Percentiles rank a stretch among this genome's conserved stretches.
These are phyloP conservation scores for Oxyscelio sp. DNA, from an alignment of 2,888 invertebrate genomes.

Conservation along the genomic window DNA sequence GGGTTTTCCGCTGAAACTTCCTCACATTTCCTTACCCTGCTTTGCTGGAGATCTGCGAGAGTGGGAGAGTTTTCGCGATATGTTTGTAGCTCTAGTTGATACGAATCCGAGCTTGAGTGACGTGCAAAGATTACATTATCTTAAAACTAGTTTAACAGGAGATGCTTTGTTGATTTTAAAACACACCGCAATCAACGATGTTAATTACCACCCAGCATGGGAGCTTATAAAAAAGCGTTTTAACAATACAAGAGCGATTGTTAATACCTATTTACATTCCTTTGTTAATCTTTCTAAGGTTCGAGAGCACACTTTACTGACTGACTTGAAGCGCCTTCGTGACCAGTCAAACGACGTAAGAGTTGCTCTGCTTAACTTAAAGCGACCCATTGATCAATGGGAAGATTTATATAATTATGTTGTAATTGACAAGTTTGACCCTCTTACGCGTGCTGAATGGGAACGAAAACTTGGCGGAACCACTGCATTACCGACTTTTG, in stretches of 20 bases:
- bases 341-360: not conserved
- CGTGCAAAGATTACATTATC: not conserved
- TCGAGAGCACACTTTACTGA: not conserved
- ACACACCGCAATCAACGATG: not conserved
- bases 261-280: not conserved
- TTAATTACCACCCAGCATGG: not conserved
- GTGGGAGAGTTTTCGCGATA: not conserved
- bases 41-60: not conserved
- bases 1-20: too few relatives aligned
- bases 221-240: not conserved
- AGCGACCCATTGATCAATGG: not conserved
- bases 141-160: not conserved
- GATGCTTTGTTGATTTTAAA: not conserved
- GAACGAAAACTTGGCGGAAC: not conserved
- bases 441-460: not conserved
- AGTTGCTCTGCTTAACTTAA: not conserved
- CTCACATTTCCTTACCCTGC: too few relatives aligned
- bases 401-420: constrained; percentile 7
- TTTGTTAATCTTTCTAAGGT: not conserved
- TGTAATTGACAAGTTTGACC: not conserved
- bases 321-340: not conserved
- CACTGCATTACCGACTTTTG: not conserved
- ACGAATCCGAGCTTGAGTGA: not conserved
- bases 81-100: not conserved
- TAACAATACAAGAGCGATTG: not conserved